Base-by-base conservation (phyloP, 53 echinoderm and acorn worm genomes). In the Crossaster papposus region DNA sequence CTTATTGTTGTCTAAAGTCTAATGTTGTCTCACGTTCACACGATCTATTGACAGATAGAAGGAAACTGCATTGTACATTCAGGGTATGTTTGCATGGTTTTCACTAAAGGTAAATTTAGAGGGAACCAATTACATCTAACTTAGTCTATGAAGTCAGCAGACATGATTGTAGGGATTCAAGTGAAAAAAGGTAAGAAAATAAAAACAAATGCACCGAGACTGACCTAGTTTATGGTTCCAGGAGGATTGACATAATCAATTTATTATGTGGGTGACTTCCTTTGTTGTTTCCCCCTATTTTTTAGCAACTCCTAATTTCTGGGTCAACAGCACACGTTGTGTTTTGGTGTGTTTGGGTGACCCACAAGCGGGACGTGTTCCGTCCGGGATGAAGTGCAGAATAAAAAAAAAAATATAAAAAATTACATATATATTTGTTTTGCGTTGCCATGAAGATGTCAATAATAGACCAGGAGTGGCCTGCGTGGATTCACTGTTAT, bases 221-320 rank as follows among this genome's bases (percentile, higher is more conserved):
- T 87, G 87, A 87, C 76, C 87, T 37, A 76, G 36, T 75, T 87
- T 87, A 55, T 62, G 54, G 77, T 35, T 76, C 76, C 28, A 77
- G 85, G 8, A 62, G 72, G 87, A 72, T 87, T 22, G 58, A 58
- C 63, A 23, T 87, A 87, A 87, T 87, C 87, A 87, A 87, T 87
- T 77, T 87, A 87, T 87, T 58, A 87, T 87, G 77, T 87, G 64
- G 87, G 87, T 87, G 87, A 87, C 87, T 72, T 87, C 87, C 77
- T 87, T 87, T 87, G 87, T 87, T 87, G 51, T 77, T 77, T 76
- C 55, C 55, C 30, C n/a, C 74, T 71, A 18, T 75, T 77, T 77
- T 58, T 58, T 44, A 44, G 53, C 80, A 0, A 54, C 22, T 72
- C 87, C 62, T 76, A 87, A 87, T 87, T 87, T 87, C 58, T 87